These are phyloP conservation scores for Catalaphyllia jardinei DNA, from an alignment of 64 coral and sea anemone genomes.

Conservation along the genomic window DNA sequence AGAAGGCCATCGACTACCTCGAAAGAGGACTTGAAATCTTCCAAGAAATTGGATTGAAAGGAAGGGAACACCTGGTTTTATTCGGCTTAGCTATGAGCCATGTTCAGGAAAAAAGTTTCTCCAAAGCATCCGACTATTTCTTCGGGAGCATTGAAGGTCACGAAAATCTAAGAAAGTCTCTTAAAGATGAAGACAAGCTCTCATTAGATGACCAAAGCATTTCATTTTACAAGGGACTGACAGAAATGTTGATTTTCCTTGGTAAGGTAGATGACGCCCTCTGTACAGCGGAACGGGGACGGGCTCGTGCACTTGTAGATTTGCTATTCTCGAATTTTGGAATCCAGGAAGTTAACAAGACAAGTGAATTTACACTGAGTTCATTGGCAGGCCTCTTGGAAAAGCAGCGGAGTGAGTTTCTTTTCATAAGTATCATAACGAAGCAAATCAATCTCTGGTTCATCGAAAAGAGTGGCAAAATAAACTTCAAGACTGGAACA, in stretches of 20 bases:
- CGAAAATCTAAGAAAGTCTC: slow-evolving; percentile 21
- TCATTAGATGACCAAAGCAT: slow-evolving; percentile 8
- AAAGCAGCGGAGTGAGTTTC: slow-evolving; percentile 7
- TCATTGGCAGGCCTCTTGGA: not conserved
- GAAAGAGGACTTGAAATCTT: slow-evolving; percentile 34
- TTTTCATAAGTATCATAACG: slow-evolving; percentile 30
- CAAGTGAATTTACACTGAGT: slow-evolving; percentile 13
- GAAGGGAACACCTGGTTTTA: not conserved
- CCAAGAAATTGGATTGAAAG: slow-evolving; percentile 15
- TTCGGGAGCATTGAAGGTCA: slow-evolving; percentile 26
- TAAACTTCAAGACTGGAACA: slow-evolving; percentile 19
- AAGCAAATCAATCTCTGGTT: slow-evolving; percentile 8
- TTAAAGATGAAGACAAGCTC: slow-evolving; percentile 34
- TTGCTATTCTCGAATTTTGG: slow-evolving; percentile 7
- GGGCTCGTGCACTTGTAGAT: slow-evolving; percentile 50
- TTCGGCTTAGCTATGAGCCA: slow-evolving; percentile 5
- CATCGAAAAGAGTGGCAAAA: not conserved
- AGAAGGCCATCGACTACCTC: slow-evolving; percentile 15
- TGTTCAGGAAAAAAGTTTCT: not conserved
- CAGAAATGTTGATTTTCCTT: not conserved
- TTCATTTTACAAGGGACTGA: slow-evolving; percentile 28
- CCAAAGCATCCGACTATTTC: slow-evolving; percentile 30
- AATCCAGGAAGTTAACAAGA: not conserved
- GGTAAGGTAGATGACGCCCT: slow-evolving; percentile 36
- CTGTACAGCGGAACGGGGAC: slow-evolving; percentile 33